Conservation (phyloP, 2,113 vertebrate genomes). For the Piaya cayana region DNA sequence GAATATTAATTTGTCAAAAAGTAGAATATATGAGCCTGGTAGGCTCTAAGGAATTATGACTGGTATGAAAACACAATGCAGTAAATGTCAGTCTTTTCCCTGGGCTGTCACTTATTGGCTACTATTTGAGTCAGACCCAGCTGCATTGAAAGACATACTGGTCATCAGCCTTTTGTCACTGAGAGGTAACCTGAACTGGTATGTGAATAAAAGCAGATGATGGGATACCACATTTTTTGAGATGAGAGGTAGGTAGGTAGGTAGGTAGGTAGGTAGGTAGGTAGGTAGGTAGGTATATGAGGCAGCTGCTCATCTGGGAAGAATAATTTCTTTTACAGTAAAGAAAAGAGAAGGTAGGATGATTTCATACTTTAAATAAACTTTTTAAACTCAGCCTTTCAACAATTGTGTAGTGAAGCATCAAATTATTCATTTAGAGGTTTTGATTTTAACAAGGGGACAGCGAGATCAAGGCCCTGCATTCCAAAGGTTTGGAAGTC, state of each 20-base stretch:
- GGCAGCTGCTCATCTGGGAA: not conserved
- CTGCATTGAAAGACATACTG: not conserved
- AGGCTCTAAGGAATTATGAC: not conserved
- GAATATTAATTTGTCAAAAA: conserved; percentile 18
- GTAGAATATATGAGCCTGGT: not conserved
- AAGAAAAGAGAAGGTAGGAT: not conserved
- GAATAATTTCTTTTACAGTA: not conserved
- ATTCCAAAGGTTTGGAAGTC: not conserved
- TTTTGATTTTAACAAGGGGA: not conserved
- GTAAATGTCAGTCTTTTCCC: not conserved
- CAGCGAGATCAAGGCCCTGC: not conserved
- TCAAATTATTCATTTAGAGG: not conserved
- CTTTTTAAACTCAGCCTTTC: not conserved
- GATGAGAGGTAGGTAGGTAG: not conserved
- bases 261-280: too few species aligned
- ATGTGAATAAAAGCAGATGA: not conserved
- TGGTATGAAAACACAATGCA: not conserved
- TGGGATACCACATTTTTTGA: not conserved
- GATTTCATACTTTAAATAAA: not conserved
- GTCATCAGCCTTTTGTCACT: not conserved
- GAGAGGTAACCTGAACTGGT: not conserved
- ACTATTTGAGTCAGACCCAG: not conserved
- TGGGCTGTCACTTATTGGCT: not conserved
- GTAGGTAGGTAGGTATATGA: not conserved
- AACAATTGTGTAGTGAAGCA: not conserved